phyloP scores from a whole-genome alignment of 2,113 vertebrate genomes.

The Vicugna pacos region DNA sequence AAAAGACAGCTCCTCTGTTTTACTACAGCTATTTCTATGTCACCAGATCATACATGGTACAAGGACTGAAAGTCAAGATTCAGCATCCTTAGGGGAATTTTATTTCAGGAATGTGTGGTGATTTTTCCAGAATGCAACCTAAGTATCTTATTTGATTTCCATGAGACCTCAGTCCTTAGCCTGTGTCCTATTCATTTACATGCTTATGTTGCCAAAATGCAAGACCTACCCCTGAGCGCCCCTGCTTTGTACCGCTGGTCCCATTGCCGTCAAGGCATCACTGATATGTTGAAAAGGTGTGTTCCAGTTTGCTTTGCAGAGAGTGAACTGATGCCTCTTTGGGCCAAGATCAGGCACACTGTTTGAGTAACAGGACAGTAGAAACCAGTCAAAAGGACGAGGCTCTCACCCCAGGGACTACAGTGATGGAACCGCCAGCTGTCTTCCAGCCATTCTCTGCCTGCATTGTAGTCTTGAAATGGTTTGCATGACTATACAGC shows the following conservation, averaged over 20 bases:
- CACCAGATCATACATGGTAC: neutral
- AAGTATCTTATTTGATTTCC: slow-evolving; percentile 47
- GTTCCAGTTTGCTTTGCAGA: slow-evolving; percentile 55
- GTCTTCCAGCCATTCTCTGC: neutral
- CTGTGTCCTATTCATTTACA: neutral
- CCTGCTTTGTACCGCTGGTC: neutral
- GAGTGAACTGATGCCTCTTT: slow-evolving; percentile 14
- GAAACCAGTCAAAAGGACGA: slow-evolving; percentile 31
- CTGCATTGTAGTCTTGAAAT: neutral
- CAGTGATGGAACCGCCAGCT: neutral
- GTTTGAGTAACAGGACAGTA: neutral
- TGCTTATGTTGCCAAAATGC: neutral
- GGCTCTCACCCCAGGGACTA: neutral
- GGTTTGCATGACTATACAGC: neutral
- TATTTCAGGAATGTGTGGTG: neutral
- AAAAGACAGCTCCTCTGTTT: neutral
- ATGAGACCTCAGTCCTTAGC: neutral
- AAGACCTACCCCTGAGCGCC: neutral
- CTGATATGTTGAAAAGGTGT: slow-evolving; percentile 65
- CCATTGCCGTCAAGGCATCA: slow-evolving; percentile 2
- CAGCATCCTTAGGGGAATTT: slow-evolving; percentile 25
- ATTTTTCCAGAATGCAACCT: slow-evolving; percentile 12
- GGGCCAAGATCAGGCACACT: neutral
- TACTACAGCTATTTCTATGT: neutral
- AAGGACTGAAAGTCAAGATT: neutral